Evolutionary conservation across 2,113 vertebrate genomes (phyloP).

Genomic region (Sphaerodactylus townsendi): DNA sequence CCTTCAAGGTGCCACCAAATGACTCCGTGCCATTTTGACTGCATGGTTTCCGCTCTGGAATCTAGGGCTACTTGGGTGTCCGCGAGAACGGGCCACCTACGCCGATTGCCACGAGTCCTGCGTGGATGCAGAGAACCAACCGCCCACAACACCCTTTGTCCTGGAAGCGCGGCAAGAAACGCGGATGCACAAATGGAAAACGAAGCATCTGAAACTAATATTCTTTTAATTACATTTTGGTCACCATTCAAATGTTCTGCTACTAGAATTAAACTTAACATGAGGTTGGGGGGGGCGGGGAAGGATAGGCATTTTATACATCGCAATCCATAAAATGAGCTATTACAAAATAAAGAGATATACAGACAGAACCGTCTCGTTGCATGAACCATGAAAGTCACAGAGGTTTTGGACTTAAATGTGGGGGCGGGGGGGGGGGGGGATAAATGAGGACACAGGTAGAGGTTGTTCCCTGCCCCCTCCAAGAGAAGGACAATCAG

Average conservation of each 20-base stretch:
- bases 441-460: neutral
- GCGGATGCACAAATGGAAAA: neutral
- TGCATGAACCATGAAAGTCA: neutral
- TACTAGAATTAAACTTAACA: constrained; percentile 12
- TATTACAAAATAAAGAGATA: constrained; percentile 27
- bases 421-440: too few species aligned
- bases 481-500: neutral
- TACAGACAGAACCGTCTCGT: neutral
- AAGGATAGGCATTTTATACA: constrained; percentile 6
- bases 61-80: neutral
- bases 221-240: constrained; percentile 33
- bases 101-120: too few species aligned
- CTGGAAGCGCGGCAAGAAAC: neutral
- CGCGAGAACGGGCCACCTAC: neutral
- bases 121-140: neutral
- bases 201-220: constrained; percentile 11
- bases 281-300: neutral
- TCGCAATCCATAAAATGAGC: constrained; percentile 13
- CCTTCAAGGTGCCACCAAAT: too few species aligned
- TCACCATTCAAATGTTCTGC: constrained; percentile 14
- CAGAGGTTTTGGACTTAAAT: neutral
- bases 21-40: too few species aligned
- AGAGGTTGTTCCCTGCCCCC: neutral
- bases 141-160: neutral
- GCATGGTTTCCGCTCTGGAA: neutral